Base-by-base conservation (phyloP, 2,888 invertebrate species). In the Pachymerium ferrugineum region DNA sequence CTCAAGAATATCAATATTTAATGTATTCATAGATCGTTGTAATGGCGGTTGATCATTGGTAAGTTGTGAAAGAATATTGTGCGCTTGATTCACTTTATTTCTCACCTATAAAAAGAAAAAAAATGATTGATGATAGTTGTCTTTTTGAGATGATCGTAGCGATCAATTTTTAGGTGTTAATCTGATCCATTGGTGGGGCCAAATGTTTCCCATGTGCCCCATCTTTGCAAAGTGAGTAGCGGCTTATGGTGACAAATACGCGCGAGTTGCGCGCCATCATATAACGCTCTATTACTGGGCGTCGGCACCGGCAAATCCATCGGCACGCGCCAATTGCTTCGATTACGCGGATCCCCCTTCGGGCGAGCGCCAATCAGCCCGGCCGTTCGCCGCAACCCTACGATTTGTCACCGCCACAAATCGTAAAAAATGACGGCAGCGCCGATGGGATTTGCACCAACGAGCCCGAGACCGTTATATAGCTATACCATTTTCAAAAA, bases 161-260 rank as follows among this genome's bases (percentile, higher is more conserved):
- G 47, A 47, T 47, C 47, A 47, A 47, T 47, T 47, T 16, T n/a
- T 16, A 8, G 47, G 47, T 6, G 47, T 47, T 47, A 47, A 47
- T 47, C 47, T 47, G 16, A 47, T 47, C 47, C 47, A 47, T 47
- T 22, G 47, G 19, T 22, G 47, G 47, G 47, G 47, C 47, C 47
- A 47, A 47, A 47, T 47, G 47, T 22, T 16, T 22, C 47, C 47
- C 47, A 16, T 19, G 47, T 19, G 19, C 8, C 47, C 47, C 47
- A 47, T 47, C 47, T n/a, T n/a, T 16, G 4, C 47, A 8, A n/a
- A 16, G 47, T 22, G 47, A 47, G 8, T 16, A 16, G 47, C 47
- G 47, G 47, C 47, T 47, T 47, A 47, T 22, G 47, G 47, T 47
- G 47, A 47, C 47, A 47, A 47, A 47, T 47, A 47, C 47, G 47